phyloP scores from a whole-genome alignment of 2,797 vertebrate species.

The Tympanoctomys barrerae region DNA sequence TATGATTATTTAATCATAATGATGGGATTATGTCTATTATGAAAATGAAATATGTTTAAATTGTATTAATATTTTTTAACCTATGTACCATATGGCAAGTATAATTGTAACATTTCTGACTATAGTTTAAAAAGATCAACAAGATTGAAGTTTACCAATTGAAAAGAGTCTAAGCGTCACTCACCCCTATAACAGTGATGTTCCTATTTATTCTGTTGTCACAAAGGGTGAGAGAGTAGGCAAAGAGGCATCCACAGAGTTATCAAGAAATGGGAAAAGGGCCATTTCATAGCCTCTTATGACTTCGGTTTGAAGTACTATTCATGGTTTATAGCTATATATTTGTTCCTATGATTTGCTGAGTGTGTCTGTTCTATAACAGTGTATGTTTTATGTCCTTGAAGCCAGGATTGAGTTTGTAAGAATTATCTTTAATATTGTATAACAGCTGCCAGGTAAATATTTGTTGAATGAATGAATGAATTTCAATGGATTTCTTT shows the following conservation, averaged over 20 bases:
- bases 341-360: not conserved
- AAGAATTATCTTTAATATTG: not conserved
- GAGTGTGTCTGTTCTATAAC: not conserved
- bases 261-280: not conserved
- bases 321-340: not conserved
- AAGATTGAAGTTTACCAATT: not conserved
- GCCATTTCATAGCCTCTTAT: not conserved
- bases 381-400: not conserved
- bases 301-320: not conserved
- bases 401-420: not conserved
- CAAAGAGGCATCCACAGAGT: not conserved
- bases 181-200: not conserved
- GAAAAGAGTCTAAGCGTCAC: not conserved
- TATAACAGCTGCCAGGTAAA: not conserved
- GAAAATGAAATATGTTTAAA: conserved; percentile 20
- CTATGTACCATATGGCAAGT: not conserved
- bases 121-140: not conserved
- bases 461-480: not conserved
- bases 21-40: not conserved
- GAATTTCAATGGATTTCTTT: not conserved
- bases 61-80: conserved; percentile 40
- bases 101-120: conserved; percentile 37
- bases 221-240: not conserved
- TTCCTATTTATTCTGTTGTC: not conserved
- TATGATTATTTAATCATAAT: not conserved